Conservation (phyloP, 2,113 vertebrate genomes). For the Sceloporus tristichus region DNA sequence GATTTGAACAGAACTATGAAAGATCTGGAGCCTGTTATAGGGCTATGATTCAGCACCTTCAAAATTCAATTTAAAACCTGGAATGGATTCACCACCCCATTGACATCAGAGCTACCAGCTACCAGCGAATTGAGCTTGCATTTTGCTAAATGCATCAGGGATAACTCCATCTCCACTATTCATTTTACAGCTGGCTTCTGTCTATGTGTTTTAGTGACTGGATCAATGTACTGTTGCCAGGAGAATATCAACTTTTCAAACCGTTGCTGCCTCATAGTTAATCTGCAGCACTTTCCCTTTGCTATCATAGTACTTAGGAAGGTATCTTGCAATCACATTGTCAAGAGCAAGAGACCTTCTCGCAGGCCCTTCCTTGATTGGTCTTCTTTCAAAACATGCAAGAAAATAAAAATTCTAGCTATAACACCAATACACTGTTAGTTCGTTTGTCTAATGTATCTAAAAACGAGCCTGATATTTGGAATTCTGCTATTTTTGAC, state of each 20-base stretch:
- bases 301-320: slow-evolving; percentile 48
- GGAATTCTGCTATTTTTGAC: slow-evolving; percentile 61
- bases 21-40: no score
- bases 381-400: slow-evolving; percentile 44
- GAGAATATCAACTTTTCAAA: slow-evolving; percentile 60
- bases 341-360: slow-evolving; percentile 44
- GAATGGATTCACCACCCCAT: no score
- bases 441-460: slow-evolving; percentile 12
- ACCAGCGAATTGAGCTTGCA: not conserved
- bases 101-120: not conserved
- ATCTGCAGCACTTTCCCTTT: slow-evolving; percentile 59
- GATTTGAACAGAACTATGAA: no score
- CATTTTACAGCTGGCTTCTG: slow-evolving; percentile 41
- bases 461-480: slow-evolving; percentile 56
- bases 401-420: slow-evolving; percentile 60
- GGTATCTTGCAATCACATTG: slow-evolving; percentile 36
- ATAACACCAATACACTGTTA: slow-evolving; percentile 26
- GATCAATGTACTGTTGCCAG: slow-evolving; percentile 56
- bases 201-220: slow-evolving; percentile 48
- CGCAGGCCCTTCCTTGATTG: slow-evolving; percentile 47
- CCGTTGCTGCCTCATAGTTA: slow-evolving; percentile 58
- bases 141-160: slow-evolving; percentile 29
- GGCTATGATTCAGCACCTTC: no score
- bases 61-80: no score
- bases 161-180: slow-evolving; percentile 49